phyloP scores from a whole-genome alignment of 2,113 vertebrate species.

The Chamaea fasciata region DNA sequence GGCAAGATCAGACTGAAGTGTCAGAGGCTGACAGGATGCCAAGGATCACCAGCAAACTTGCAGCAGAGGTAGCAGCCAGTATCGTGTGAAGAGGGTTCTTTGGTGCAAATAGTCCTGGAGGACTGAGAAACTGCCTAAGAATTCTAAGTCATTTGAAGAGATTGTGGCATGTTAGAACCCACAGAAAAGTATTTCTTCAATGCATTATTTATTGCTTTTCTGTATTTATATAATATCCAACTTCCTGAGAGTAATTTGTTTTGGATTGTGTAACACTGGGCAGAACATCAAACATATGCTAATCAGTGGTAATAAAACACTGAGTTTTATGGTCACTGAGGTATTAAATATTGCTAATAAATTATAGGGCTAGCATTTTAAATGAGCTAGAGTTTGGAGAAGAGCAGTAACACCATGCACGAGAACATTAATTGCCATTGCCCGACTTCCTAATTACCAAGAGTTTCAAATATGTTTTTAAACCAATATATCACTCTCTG shows the following conservation, averaged over 20 bases:
- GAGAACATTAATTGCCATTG: conserved; percentile 69
- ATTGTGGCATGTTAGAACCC: conserved; percentile 67
- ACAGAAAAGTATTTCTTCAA: conserved; percentile 70
- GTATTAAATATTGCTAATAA: conserved; percentile 82
- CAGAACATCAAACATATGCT: conserved; percentile 81
- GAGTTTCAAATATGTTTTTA: conserved; percentile 56
- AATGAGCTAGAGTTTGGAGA: conserved; percentile 70
- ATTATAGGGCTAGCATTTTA: conserved; percentile 76
- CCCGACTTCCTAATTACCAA: conserved; percentile 67
- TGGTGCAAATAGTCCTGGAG: not conserved
- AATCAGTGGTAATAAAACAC: conserved; percentile 78
- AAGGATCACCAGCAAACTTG: not conserved
- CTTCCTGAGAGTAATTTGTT: conserved; percentile 84
- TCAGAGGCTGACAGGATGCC: not conserved
- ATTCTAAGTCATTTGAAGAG: conserved; percentile 45
- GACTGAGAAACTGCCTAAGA: not conserved
- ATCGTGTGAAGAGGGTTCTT: not conserved
- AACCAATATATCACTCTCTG: not conserved
- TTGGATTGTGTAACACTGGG: conserved; percentile 79
- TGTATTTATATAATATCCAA: conserved; percentile 81
- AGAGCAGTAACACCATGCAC: conserved; percentile 60
- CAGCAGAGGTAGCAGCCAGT: not conserved
- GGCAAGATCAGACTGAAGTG: not conserved
- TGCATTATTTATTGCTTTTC: conserved; percentile 81
- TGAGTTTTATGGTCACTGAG: conserved; percentile 80